Conservation (phyloP, 2,797 vertebrate genomes). For the Ammospiza maritima region DNA sequence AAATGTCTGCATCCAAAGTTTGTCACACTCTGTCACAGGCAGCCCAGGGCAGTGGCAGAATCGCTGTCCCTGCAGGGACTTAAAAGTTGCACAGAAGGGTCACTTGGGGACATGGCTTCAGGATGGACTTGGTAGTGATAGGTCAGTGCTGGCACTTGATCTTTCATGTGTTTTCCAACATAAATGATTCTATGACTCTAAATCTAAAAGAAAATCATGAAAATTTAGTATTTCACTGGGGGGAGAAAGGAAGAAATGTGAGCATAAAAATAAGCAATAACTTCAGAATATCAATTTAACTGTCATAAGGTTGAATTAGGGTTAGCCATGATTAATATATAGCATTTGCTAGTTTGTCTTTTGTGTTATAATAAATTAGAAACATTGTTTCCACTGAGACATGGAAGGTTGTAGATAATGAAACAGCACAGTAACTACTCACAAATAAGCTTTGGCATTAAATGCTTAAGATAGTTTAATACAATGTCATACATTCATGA, state of each 20-base stretch:
- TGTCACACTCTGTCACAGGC: not conserved
- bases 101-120: not conserved
- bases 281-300: constrained; percentile 20
- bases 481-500: not conserved
- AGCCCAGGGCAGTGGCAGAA: not conserved
- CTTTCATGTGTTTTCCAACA: not conserved
- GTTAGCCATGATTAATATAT: constrained; percentile 31
- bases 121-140: not conserved
- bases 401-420: not conserved
- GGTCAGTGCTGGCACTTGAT: not conserved
- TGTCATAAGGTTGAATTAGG: constrained; percentile 12
- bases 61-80: not conserved
- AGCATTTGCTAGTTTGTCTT: constrained; percentile 32
- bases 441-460: not conserved
- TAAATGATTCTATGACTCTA: not conserved
- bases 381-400: not conserved
- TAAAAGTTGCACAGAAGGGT: not conserved
- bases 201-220: not conserved
- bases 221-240: not conserved
- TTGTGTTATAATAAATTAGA: not conserved
- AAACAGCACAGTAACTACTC: not conserved
- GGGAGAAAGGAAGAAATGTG: not conserved
- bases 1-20: not conserved
- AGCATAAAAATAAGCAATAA: not conserved
- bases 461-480: not conserved